phyloP scores from a whole-genome alignment of 1,140 invertebrate species.

The Temnothorax curvispinosus region DNA sequence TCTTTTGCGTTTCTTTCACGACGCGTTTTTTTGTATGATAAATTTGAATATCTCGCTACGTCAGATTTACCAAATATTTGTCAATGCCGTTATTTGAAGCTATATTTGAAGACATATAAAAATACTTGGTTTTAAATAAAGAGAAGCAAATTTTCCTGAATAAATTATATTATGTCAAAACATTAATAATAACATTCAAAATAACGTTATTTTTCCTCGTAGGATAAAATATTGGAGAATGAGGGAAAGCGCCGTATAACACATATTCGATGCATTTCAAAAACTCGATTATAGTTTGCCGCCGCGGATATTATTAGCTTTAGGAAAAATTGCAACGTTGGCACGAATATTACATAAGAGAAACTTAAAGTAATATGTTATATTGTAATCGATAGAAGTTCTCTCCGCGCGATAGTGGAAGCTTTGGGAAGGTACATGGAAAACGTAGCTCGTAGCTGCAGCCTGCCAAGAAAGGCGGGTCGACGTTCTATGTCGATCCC shows the following conservation, averaged over 20 bases:
- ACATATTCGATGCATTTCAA: conserved; percentile 9
- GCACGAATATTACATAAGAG: background rate
- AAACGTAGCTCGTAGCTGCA: background rate
- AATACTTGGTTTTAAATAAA: background rate
- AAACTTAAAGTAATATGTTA: background rate
- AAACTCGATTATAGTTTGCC: background rate
- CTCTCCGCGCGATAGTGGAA: background rate
- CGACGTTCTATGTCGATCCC: background rate
- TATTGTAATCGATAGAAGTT: conserved; percentile 14
- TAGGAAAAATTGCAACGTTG: background rate
- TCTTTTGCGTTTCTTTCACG: background rate
- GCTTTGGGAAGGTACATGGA: background rate
- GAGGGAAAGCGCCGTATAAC: no score
- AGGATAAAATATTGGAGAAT: background rate
- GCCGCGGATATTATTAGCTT: background rate
- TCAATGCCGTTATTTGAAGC: background rate
- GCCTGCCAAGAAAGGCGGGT: background rate
- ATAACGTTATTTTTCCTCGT: conserved; percentile 3
- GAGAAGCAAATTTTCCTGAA: background rate
- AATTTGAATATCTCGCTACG: background rate
- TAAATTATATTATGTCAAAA: conserved; percentile 16
- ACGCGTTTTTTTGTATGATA: background rate
- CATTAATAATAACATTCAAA: background rate
- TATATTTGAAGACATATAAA: background rate
- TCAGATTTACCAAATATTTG: background rate